These are phyloP conservation scores for Ostrea denselamellosa DNA, from an alignment of 1,140 invertebrate genomes.

Conservation along the genomic window DNA sequence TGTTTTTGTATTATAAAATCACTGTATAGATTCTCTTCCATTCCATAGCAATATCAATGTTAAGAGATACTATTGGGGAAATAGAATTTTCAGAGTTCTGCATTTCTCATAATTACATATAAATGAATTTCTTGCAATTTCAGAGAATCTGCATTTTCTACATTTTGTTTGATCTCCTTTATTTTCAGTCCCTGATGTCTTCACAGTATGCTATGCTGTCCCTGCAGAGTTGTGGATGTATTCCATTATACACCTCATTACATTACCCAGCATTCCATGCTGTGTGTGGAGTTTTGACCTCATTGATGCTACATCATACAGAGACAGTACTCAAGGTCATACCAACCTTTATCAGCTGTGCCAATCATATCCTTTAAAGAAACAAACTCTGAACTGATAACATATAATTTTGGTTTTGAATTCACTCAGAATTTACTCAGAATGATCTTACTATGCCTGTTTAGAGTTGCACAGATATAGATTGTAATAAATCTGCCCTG, in stretches of 20 bases:
- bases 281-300: background rate
- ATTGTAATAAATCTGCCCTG: too few relatives aligned
- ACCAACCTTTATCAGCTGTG: conserved; percentile 15
- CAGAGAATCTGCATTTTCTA: background rate
- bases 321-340: background rate
- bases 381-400: background rate
- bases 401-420: too few relatives aligned
- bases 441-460: too few relatives aligned
- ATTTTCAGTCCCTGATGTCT: conserved; percentile 9
- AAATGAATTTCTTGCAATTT: background rate
- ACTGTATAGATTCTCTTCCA: too few relatives aligned
- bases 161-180: background rate
- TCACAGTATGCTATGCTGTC: background rate
- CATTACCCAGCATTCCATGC: conserved; percentile 26
- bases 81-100: too few relatives aligned
- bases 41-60: too few relatives aligned
- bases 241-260: conserved; percentile 1
- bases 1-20: too few relatives aligned
- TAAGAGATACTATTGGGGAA: too few relatives aligned
- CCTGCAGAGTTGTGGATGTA: conserved; percentile 3
- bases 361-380: conserved; percentile 29
- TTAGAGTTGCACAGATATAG: too few relatives aligned
- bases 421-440: too few relatives aligned
- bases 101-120: too few relatives aligned
- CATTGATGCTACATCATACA: background rate